Base-by-base conservation (phyloP, 2,888 invertebrate genomes). In the Uropetala carovei region DNA sequence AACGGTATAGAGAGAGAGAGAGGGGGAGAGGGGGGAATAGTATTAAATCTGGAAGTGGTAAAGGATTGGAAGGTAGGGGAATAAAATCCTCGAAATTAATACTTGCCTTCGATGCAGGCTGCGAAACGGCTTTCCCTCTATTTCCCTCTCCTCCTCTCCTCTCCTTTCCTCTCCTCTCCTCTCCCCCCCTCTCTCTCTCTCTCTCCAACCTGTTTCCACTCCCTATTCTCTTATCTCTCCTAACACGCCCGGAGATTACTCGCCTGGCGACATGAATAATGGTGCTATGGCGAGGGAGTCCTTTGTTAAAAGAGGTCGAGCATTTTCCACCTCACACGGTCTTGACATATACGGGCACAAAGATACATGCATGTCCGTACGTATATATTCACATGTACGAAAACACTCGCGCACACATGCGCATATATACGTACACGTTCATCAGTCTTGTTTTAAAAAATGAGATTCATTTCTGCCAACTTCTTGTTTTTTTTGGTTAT, bases 291-390 rank as follows among this genome's bases (percentile, higher is more conserved):
- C 22, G 22, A 7, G 68, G n/a, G n/a, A 11, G 22, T n/a, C 68
- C 68, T 68, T 68, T 68, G 68, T n/a, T 68, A n/a, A 68, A 68
- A n/a, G 68, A 8, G 68, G 68, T 18, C 68, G 68, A 68, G 22
- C 16, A 68, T 68, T 68, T n/a, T 68, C 43, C 43, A 43, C 43
- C 43, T 43, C 43, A 43, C 43, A 43, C 43, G 43, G 43, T 43
- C 43, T 43, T 43, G 43, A 43, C 43, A 43, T 43, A 43, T 43
- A 43, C 43, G 43, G 43, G 1, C 43, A 43, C 43, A 43, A 1
- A 43, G 43, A 43, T 43, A 43, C 43, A 43, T 43, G 43, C 43
- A 43, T 43, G 43, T 43, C 5, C 43, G 43, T 43, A 43, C 43
- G 43, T 43, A 43, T 43, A 43, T 43, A 43, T 43, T 43, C 43